Base-by-base conservation (phyloP, 2,797 vertebrate genomes). In the Sebastes hopkinsi region DNA sequence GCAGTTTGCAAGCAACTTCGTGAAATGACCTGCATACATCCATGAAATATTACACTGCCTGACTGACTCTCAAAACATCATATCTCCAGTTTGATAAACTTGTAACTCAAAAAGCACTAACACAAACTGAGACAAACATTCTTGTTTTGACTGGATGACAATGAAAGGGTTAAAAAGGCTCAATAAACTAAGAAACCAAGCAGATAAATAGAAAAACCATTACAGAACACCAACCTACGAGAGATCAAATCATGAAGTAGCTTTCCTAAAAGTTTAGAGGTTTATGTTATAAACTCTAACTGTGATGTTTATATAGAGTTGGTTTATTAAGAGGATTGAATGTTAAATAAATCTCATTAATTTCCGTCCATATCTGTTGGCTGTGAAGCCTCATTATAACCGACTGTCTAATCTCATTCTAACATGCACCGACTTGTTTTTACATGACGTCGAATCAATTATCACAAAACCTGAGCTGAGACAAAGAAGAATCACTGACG, bases 41-140 rank as follows among this genome's bases (percentile, higher is more conserved):
- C 38, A 16, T 42, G 38, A 42, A 42, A 42, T 42, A 42, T 42
- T 16, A 42, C 38, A 1, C 38, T 0, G 14, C 38, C 38, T 16
- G 38, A 16, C 38, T 42, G 38, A 42, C 38, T 42, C 13, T 42
- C 38, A 16, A 42, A 42, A 42, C 38, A 42, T 42, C 38, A 16
- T 6, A 42, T 42, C 38, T 42, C 38, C 5, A 42, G 38, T 42
- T 42, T 42, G 38, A 16, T 42, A 16, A 42, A 42, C 38, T 42
- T 16, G 0, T 42, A 42, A 42, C 38, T 42, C 38, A 0, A 42
- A 42, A 42, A 42, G 0, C 38, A 42, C 0, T 0, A 1, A 42
- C 38, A 42, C 38, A 42, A 42, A 56, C 22, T 13, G 5, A 23
- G 22, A 56, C 22, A 56, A 23, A 56, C 22, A 56, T 25, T 42